Percentiles rank a stretch among this genome's conserved stretches.
Conservation (phyloP, 2,797 vertebrate species). For the Prionace glauca region DNA sequence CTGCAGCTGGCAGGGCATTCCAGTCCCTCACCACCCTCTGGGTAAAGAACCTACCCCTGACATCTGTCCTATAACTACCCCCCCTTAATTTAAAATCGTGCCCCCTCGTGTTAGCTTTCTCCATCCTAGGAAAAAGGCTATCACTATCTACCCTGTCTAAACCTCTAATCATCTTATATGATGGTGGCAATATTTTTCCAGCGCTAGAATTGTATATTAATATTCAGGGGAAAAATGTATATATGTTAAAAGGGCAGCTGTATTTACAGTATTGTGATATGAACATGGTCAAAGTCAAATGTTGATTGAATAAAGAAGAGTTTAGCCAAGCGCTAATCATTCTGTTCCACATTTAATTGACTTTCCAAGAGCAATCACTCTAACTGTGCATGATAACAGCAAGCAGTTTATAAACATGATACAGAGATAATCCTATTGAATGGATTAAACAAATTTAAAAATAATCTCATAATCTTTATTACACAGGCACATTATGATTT, state of each 20-base stretch:
- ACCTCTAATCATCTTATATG: too few species aligned
- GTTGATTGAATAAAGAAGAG: neutral
- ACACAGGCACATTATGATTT: conserved; percentile 75
- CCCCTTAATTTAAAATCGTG: too few species aligned
- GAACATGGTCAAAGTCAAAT: neutral
- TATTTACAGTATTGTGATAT: neutral
- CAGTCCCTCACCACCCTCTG: too few species aligned
- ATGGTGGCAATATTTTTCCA: neutral
- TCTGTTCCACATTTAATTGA: neutral
- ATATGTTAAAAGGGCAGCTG: neutral
- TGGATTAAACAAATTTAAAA: neutral
- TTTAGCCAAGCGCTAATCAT: neutral
- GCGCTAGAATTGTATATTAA: neutral
- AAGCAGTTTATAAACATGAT: neutral
- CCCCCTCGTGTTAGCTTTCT: too few species aligned
- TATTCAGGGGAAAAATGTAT: neutral
- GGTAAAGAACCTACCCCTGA: too few species aligned
- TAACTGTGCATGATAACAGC: neutral
- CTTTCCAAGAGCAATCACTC: neutral
- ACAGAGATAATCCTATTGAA: neutral
- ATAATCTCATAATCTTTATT: neutral
- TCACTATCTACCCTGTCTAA: too few species aligned
- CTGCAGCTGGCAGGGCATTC: too few species aligned
- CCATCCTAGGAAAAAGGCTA: too few species aligned
- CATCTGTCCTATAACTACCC: too few species aligned